Evolutionary conservation across 2,888 invertebrate species (phyloP).

Genomic region (Gonocerus acuteangulatus): DNA sequence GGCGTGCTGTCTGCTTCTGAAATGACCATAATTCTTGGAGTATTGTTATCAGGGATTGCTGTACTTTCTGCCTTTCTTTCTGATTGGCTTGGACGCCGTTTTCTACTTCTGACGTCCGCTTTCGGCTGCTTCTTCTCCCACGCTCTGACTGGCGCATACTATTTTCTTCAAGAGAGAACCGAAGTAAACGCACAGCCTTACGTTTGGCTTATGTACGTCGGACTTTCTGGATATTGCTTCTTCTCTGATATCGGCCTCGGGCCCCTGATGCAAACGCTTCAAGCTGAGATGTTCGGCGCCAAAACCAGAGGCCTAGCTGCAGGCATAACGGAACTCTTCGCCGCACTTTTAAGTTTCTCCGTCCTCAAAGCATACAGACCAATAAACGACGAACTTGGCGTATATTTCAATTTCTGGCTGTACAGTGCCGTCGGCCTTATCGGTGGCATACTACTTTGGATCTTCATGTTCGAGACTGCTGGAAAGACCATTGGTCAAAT

Average conservation of each 20-base stretch:
- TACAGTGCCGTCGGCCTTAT: conserved; percentile 32
- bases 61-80: conserved; percentile 26
- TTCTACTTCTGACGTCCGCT: conserved; percentile 27
- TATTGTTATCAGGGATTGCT: conserved; percentile 18
- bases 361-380: conserved; percentile 35
- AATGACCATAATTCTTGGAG: conserved; percentile 22
- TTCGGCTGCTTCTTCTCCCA: conserved; percentile 24
- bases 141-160: conserved; percentile 30
- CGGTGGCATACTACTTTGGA: conserved; percentile 33
- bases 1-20: conserved; percentile 6
- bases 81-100: conserved; percentile 30
- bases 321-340: conserved; percentile 34
- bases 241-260: conserved; percentile 35
- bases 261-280: conserved; percentile 36
- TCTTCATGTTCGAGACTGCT: conserved; percentile 38
- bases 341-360: conserved; percentile 32
- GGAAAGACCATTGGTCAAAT: conserved; percentile 37
- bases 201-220: conserved; percentile 32
- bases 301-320: conserved; percentile 36
- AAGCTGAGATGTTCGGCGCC: conserved; percentile 37
- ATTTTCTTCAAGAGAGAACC: conserved; percentile 31
- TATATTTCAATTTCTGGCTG: conserved; percentile 34
- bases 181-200: conserved; percentile 24
- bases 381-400: conserved; percentile 34
- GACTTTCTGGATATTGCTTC: conserved; percentile 31